These are phyloP conservation scores for Tenrec ecaudatus DNA, from an alignment of 2,113 vertebrate species.

Conservation along the genomic window DNA sequence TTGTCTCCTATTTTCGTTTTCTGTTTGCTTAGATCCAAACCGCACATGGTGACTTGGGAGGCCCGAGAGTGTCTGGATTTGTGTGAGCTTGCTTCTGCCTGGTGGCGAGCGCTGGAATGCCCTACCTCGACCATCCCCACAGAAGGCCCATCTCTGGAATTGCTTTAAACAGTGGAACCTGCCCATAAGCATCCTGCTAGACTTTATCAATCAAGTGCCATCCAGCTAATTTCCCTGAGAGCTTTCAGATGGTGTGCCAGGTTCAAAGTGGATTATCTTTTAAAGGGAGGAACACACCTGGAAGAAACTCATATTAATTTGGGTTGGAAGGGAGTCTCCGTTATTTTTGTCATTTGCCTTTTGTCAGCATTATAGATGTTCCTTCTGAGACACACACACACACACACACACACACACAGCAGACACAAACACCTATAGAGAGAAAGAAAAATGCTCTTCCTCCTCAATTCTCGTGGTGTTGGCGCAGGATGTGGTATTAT, in stretches of 20 bases:
- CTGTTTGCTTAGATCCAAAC: slow-evolving; percentile 64
- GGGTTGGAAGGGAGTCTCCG: background rate
- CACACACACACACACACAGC: background rate
- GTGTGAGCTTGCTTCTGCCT: slow-evolving; percentile 51
- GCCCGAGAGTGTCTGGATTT: background rate
- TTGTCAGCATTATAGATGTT: background rate
- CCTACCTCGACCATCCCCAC: background rate
- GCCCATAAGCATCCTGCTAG: background rate
- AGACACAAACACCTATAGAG: background rate
- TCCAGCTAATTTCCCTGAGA: slow-evolving; percentile 10
- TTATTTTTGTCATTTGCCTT: slow-evolving; percentile 1
- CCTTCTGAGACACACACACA: background rate
- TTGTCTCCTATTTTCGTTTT: slow-evolving; percentile 57
- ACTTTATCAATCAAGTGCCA: background rate
- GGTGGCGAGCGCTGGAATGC: slow-evolving; percentile 47
- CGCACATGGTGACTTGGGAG: slow-evolving; percentile 29
- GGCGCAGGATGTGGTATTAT: slow-evolving; percentile 7
- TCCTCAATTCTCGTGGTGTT: background rate
- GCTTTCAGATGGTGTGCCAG: background rate
- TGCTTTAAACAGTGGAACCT: slow-evolving; percentile 13
- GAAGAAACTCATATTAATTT: slow-evolving; percentile 34
- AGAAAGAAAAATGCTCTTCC: background rate
- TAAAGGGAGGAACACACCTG: background rate
- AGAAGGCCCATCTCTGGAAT: slow-evolving; percentile 45
- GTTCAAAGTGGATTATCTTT: slow-evolving; percentile 47